A percentile compares a stretch with the other conserved stretches of the same genome.
phyloP scores from a whole-genome alignment of 1,140 invertebrate species.

The Sminthurinus signatus region DNA sequence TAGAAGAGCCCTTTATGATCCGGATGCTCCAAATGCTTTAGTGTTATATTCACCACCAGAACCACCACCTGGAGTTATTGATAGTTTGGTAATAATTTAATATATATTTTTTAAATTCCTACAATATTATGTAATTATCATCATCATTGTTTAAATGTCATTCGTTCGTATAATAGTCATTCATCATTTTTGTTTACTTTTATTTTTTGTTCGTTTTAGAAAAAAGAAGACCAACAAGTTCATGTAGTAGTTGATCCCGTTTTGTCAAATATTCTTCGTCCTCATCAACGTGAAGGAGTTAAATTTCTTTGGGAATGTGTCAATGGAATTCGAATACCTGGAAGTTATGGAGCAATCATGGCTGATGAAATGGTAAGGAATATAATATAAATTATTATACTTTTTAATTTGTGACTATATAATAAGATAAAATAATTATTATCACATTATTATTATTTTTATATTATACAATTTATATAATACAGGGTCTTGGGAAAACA shows the following conservation, averaged over 20 bases:
- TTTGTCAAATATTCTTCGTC: conserved; percentile 80
- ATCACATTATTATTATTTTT: too few relatives aligned
- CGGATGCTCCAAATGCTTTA: conserved; percentile 85
- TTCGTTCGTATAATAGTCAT: too few relatives aligned
- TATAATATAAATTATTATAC: background rate
- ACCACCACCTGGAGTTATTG: conserved; percentile 65
- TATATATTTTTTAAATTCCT: background rate
- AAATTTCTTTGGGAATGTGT: conserved; percentile 99
- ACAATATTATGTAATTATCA: too few relatives aligned
- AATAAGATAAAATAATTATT: too few relatives aligned
- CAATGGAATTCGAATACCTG: conserved; percentile 80
- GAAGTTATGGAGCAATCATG: conserved; percentile 93
- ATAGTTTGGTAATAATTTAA: conserved; percentile 2
- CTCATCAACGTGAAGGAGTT: conserved; percentile 98
- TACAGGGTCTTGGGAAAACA: conserved; percentile 84
- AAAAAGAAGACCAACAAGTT: conserved; percentile 57
- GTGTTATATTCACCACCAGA: conserved; percentile 81
- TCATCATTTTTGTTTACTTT: background rate
- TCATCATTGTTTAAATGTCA: too few relatives aligned
- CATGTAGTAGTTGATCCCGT: conserved; percentile 93
- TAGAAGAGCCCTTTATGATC: conserved; percentile 80
- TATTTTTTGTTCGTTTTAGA: conserved; percentile 14
- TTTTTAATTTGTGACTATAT: conserved; percentile 43
- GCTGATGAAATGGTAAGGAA: conserved; percentile 96
- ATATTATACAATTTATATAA: too few relatives aligned